Evolutionary conservation across 2,888 invertebrate species (phyloP), one percentile per base, ranked within the genome.

Genomic region (Agrotis ipsilon): DNA sequence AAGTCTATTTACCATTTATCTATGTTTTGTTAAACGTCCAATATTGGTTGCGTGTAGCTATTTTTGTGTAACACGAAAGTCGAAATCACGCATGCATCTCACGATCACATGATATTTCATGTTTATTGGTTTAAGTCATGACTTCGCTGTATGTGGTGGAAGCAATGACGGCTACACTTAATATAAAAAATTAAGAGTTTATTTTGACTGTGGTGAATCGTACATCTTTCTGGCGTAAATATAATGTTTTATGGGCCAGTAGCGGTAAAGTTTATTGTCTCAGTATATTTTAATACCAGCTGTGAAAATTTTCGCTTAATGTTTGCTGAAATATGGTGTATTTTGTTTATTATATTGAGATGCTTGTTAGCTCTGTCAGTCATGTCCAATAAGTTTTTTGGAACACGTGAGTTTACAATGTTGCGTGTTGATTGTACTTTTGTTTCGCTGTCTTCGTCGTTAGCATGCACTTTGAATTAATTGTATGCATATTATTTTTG

Each of bases 121-220:
- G 90, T 95, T 96, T 95, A 96, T 95, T 93, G 92, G 92, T 90
- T 92, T 88, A 90, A 92, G 94, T 94, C 94, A 95, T 95, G 95
- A 94, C 93, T 94, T 92, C 94, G 90, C 93, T 87, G 88, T 94
- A 94, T 93, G 93, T 90, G 94, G 94, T 93, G 91, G 89, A 88
- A 90, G 87, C 92, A 91, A 88, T 92, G 93, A 94, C 90, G 90
- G 91, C 86, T 86, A 90, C 87, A 90, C 89, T 92, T 92, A 90
- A 92, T 92, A 92, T 92, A 89, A 92, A 93, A 92, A 93, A 92
- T 89, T 90, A 90, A 91, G 89, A 91, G 85, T 90, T 90, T 93
- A 92, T 93, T 94, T 93, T 94, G 94, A 94, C 89, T 83, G 84
- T 86, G 86, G 85, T 79, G 87, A 88, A 86, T 83, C 87, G 88